Conservation (phyloP, 2,797 vertebrate species). For the Pseudochromis fuscus region DNA sequence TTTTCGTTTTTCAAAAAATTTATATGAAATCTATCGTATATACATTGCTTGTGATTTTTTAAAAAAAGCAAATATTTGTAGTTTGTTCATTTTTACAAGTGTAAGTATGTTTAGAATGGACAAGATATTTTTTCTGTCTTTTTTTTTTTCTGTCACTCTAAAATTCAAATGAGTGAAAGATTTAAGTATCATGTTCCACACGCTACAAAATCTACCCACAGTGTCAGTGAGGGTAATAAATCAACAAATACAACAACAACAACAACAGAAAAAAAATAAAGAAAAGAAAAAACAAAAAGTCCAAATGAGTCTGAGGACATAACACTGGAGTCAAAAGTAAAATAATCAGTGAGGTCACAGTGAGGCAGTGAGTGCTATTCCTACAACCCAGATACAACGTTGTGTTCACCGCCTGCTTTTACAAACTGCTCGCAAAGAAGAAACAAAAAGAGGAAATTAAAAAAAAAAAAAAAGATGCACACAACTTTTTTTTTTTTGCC, state of each 20-base stretch:
- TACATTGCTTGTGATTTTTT: slow-evolving; percentile 86
- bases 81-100: slow-evolving; percentile 86
- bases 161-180: slow-evolving; percentile 83
- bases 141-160: slow-evolving; percentile 76
- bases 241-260: slow-evolving; percentile 31
- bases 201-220: slow-evolving; percentile 88
- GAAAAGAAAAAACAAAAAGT: slow-evolving; percentile 52
- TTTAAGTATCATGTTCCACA: slow-evolving; percentile 82
- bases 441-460: no score
- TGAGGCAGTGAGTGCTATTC: slow-evolving; percentile 84
- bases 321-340: slow-evolving; percentile 75
- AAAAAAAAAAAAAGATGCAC: slow-evolving; percentile 38
- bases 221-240: slow-evolving; percentile 74
- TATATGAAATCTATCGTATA: slow-evolving; percentile 90
- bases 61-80: slow-evolving; percentile 84
- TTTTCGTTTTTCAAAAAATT: slow-evolving; percentile 88
- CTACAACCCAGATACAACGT: slow-evolving; percentile 69
- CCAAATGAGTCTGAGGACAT: slow-evolving; percentile 69
- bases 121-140: slow-evolving; percentile 66
- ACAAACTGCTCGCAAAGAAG: slow-evolving; percentile 51
- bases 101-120: slow-evolving; percentile 80
- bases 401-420: slow-evolving; percentile 56
- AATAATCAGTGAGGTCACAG: slow-evolving; percentile 80
- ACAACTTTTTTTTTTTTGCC: slow-evolving; percentile 47
- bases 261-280: slow-evolving; percentile 45